A percentile compares a stretch with the other conserved stretches of the same genome.
Conservation (phyloP, 2,113 vertebrate species). For the Plecotus auritus region DNA sequence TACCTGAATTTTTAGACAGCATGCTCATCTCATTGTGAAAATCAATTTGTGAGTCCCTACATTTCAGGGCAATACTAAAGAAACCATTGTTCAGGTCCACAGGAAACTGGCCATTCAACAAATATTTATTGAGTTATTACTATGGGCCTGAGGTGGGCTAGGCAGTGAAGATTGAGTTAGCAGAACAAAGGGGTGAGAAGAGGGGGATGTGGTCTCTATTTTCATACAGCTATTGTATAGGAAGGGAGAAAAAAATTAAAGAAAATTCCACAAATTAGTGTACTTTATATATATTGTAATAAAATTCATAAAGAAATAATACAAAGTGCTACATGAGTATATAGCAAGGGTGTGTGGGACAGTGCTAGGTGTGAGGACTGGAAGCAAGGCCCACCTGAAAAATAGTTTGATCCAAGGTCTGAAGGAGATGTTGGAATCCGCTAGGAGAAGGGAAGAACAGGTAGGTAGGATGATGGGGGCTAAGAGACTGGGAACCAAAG, state of each 20-base stretch:
- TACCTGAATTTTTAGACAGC: background rate
- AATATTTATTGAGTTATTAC: background rate
- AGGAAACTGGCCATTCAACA: background rate
- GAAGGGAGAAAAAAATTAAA: background rate
- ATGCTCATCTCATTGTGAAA: background rate
- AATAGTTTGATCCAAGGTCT: background rate
- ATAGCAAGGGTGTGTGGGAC: background rate
- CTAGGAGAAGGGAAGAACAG: background rate
- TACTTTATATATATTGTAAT: background rate
- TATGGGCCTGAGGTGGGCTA: background rate
- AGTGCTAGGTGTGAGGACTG: too few relatives aligned
- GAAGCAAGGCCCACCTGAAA: background rate
- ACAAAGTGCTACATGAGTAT: background rate
- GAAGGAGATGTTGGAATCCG: background rate
- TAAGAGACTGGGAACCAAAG: background rate
- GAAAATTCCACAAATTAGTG: background rate
- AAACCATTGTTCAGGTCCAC: background rate
- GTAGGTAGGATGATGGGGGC: too few relatives aligned
- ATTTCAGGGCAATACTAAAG: background rate
- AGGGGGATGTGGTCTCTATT: background rate
- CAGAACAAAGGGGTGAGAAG: accelerated
- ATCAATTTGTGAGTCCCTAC: background rate
- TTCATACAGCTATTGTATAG: background rate
- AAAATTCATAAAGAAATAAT: background rate
- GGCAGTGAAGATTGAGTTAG: background rate